These are phyloP conservation scores for Pelvicachromis taeniatus DNA, from an alignment of 2,113 vertebrate genomes.

Conservation along the genomic window DNA sequence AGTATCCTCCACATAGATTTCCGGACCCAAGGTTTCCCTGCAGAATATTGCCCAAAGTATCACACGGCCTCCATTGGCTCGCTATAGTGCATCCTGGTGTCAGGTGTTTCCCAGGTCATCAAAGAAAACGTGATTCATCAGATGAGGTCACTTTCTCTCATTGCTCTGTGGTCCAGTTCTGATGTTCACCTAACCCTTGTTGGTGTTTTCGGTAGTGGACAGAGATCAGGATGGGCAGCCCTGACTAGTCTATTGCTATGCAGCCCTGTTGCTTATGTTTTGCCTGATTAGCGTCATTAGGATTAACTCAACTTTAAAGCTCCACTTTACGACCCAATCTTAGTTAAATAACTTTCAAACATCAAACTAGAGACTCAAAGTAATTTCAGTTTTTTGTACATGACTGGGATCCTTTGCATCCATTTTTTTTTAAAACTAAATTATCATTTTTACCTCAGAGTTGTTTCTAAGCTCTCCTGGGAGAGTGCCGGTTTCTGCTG, in stretches of 20 bases:
- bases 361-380: background rate
- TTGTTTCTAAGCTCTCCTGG: background rate
- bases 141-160: fast-evolving
- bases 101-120: background rate
- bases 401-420: background rate
- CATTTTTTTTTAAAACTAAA: background rate
- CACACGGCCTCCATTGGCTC: background rate
- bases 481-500: background rate
- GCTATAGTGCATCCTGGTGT: background rate
- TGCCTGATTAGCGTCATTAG: background rate
- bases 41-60: background rate
- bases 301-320: background rate
- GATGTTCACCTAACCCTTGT: background rate
- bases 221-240: background rate
- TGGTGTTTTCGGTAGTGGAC: background rate
- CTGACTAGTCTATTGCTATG: background rate
- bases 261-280: background rate
- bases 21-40: background rate
- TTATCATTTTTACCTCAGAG: background rate
- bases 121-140: background rate
- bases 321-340: background rate
- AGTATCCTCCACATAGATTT: background rate
- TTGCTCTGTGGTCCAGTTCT: background rate
- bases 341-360: background rate
- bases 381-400: background rate